These are phyloP conservation scores for Drosophila rhopaloa DNA, from an alignment of 1,140 invertebrate genomes.

Conservation along the genomic window DNA sequence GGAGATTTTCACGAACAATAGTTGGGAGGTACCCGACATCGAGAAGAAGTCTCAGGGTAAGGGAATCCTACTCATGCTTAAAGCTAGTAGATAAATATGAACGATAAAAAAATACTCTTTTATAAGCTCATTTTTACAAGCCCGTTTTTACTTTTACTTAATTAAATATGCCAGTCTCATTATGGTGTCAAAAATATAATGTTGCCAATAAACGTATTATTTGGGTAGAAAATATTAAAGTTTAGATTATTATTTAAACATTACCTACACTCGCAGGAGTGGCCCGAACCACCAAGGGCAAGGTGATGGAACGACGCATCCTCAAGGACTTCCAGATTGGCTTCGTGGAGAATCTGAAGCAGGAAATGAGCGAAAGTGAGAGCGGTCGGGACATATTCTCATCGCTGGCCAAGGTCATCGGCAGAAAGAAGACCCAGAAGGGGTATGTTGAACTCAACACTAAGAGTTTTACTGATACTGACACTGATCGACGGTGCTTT, in stretches of 20 bases:
- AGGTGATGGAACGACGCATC: slow-evolving; percentile 92
- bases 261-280: slow-evolving; percentile 43
- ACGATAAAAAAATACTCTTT: background rate
- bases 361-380: slow-evolving; percentile 88
- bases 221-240: background rate
- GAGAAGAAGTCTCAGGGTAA: slow-evolving; percentile 87
- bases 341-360: slow-evolving; percentile 92
- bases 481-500: background rate
- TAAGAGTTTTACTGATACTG: no score
- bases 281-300: slow-evolving; percentile 93
- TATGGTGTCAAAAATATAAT: no score
- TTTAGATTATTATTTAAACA: background rate
- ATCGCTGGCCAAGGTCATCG: slow-evolving; percentile 91
- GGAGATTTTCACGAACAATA: slow-evolving; percentile 93
- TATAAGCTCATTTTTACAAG: no score
- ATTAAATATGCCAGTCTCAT: no score
- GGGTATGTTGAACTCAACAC: slow-evolving; percentile 59
- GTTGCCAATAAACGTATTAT: no score
- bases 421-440: slow-evolving; percentile 87
- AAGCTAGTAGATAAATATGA: background rate
- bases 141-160: no score
- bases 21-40: slow-evolving; percentile 91
- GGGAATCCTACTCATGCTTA: slow-evolving; percentile 5
- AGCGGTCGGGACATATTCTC: slow-evolving; percentile 92
- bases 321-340: slow-evolving; percentile 96